Evolutionary conservation across 1,140 invertebrate species (phyloP), one percentile per base, ranked within the genome.

Genomic region (Panagrolaimus sp.): DNA sequence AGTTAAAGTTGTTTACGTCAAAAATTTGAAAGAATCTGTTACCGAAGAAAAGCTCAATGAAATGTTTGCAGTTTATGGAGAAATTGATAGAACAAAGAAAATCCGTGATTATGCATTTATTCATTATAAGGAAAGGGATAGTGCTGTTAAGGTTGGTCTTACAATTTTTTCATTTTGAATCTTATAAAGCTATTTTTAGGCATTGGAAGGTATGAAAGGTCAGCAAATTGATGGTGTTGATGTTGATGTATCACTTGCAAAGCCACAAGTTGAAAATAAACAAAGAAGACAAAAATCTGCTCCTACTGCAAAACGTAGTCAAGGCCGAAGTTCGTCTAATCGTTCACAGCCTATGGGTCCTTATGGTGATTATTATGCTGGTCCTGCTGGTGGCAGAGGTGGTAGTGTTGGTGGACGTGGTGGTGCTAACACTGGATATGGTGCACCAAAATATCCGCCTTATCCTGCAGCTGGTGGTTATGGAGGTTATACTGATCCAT

Each of bases 191-290:
- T n/a, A n/a, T 68, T 67, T 76, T 44, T 5, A 72, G 89, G 95
- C 95, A 70, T 93, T 98, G 91, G 89, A 92, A 79, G 91, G 90
- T 78, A 84, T 97, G 76, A 93, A 98, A 87, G 91, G 91, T 65
- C 91, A 91, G 80, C 91, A 93, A 84, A 87, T 96, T 84, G 87
- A 91, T 73, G 80, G 78, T 31, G 77, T 79, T 9, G 88, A 89
- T 77, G 91, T 97, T 84, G 92, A 98, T 87, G 91, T 97, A 65
- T 96, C 93, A 65, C 87, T 98, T 71, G 95, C 95, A 61, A 97
- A 98, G 87, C 95, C 95, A 72, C 94, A 93, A 76, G 93, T 92
- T 72, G 95, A 98, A 85, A 97, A 96, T 84, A 95, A 95, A 87
- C 93, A 16, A 45, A 16, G 71, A n/a, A n/a, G 48, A 63, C 9